phyloP scores from a whole-genome alignment of 2,113 vertebrate species.

The Dicentrarchus labrax region DNA sequence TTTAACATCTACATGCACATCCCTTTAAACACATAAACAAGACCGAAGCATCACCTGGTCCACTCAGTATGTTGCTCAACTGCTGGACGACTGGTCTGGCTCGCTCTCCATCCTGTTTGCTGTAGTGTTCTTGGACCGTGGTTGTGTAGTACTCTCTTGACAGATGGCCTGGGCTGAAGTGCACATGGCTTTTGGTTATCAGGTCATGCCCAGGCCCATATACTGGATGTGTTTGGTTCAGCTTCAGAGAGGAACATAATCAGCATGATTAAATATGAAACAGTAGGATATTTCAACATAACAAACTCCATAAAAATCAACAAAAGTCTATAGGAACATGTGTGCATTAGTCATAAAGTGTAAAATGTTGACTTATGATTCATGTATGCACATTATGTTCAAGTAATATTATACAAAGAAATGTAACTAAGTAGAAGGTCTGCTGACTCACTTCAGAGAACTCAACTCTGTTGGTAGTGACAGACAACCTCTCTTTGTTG shows the following conservation, averaged over 20 bases:
- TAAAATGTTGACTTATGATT: not conserved
- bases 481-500: constrained; percentile 47
- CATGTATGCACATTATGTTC: not conserved
- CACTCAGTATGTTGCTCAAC: constrained; percentile 31
- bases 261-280: not conserved
- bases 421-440: not conserved
- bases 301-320: not conserved
- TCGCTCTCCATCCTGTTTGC: not conserved
- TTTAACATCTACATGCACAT: not conserved
- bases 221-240: not conserved
- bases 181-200: constrained; percentile 46
- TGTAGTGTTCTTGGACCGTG: constrained; percentile 38
- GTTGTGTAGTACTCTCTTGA: constrained; percentile 58
- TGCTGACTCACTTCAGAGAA: constrained; percentile 58
- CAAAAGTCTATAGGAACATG: not conserved
- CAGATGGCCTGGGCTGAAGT: constrained; percentile 28
- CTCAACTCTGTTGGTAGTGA: constrained; percentile 45
- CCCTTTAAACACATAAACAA: constrained; percentile 16
- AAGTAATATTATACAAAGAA: not conserved
- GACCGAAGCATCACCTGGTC: constrained; percentile 45
- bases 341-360: not conserved
- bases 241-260: constrained; percentile 30
- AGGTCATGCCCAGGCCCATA: not conserved
- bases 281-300: not conserved
- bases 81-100: constrained; percentile 21